phyloP scores from a whole-genome alignment of 2,797 vertebrate genomes.

The Malacoctenus gilli region DNA sequence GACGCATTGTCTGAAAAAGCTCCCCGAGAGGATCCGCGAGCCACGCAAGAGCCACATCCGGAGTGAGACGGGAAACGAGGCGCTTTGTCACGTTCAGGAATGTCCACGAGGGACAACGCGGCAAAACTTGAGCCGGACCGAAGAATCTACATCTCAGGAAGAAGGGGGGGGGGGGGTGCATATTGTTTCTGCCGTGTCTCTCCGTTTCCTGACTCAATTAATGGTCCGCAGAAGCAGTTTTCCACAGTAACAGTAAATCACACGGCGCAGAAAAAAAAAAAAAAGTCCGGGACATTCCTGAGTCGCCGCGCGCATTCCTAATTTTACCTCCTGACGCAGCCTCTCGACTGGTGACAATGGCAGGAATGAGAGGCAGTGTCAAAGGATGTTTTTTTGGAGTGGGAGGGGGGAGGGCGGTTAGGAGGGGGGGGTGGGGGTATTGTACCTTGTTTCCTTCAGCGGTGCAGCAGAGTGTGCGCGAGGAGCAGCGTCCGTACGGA shows the following conservation, averaged over 20 bases:
- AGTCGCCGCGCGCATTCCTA: conserved; percentile 56
- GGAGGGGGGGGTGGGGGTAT: conserved; percentile 47
- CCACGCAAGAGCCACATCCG: conserved; percentile 31
- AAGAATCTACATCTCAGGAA: conserved; percentile 33
- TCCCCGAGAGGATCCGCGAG: conserved; percentile 26
- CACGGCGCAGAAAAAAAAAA: conserved; percentile 13
- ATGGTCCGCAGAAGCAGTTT: conserved; percentile 18
- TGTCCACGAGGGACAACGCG: conserved; percentile 39
- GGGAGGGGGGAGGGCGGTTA: no score
- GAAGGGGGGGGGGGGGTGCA: conserved; percentile 34
- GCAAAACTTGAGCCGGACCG: conserved; percentile 1
- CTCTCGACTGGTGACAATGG: conserved; percentile 75
- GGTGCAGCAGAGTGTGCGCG: conserved; percentile 40
- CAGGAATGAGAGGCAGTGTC: conserved; percentile 75
- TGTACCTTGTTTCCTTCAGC: conserved; percentile 79
- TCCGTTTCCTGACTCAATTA: conserved; percentile 39
- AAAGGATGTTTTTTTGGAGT: conserved; percentile 70
- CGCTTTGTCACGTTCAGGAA: conserved; percentile 43
- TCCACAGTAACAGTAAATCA: conserved; percentile 20
- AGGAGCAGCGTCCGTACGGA: conserved; percentile 56
- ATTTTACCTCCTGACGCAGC: conserved; percentile 73
- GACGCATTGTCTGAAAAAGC: conserved; percentile 14
- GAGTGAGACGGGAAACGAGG: conserved; percentile 49
- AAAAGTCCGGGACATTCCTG: conserved; percentile 64
- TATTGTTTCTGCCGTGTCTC: conserved; percentile 32